Base-by-base conservation (phyloP, 2,888 invertebrate genomes). In the Lepidocyrtoides sp. region DNA sequence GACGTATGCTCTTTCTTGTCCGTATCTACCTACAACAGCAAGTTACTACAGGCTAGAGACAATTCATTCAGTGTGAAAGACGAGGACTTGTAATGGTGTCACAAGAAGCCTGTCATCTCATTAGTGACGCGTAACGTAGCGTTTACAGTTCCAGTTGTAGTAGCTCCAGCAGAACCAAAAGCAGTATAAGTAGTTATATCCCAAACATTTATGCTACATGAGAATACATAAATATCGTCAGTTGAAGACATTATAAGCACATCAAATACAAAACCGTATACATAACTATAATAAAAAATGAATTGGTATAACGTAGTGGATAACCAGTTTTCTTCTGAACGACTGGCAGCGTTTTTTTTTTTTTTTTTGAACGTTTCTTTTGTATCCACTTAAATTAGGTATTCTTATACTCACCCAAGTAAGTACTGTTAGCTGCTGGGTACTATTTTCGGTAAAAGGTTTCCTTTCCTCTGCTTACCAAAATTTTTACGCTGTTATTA, bases 21-120 rank as follows among this genome's bases (percentile, higher is more conserved):
- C n/a, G 8, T 36, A 57, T 4, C n/a, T n/a, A 51, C 26, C 14
- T 17, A 23, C 14, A 5, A 60, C 44, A 36, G 2, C 36, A n/a
- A 5, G 17, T 8, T 26, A 26, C 7, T 44, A 48, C 12, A 41
- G 7, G 17, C 2, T 10, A 8, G 0, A 60, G 57, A 81, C 36
- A 23, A 54, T 32, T 72, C 77, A 86, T 77, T 41, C 32, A 77
- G 72, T n/a, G 44, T 17, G 44, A 77, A 23, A 60, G 29, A 36
- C 29, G 86, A 77, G 63, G 77, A 77, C 57, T 51, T 81, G 69
- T 88, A 88, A 88, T 69, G 81, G 87, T 88, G 87, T 88, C 66
- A 69, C 66, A 88, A 54, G 79, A 83, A 88, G 87, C 17, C 81
- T 81, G 87, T 88, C 87, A 88, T 88, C 87, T 88, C 87, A 88